phyloP scores from a whole-genome alignment of 2,113 vertebrate genomes.

The Callipepla squamata region DNA sequence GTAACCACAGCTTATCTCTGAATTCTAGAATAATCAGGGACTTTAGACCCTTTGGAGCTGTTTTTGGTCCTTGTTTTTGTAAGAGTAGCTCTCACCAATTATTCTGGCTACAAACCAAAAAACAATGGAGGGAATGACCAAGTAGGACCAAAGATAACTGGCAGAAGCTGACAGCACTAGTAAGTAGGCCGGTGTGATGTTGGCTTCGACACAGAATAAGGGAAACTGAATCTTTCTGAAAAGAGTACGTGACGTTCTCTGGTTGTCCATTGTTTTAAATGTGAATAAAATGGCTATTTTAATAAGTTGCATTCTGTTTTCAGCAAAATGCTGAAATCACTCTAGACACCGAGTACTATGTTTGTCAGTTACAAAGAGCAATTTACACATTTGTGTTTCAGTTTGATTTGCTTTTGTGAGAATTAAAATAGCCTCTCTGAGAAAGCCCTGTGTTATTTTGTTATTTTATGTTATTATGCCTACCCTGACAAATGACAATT shows the following conservation, averaged over 20 bases:
- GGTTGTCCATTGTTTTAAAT: background rate
- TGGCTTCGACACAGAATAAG: fast-evolving
- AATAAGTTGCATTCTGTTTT: background rate
- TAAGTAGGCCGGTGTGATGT: background rate
- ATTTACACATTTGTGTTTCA: background rate
- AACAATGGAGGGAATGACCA: background rate
- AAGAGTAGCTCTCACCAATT: background rate
- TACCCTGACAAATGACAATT: background rate
- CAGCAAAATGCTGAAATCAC: background rate
- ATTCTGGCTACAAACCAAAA: background rate
- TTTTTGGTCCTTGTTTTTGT: background rate
- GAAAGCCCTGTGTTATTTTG: background rate
- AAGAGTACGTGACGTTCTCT: background rate
- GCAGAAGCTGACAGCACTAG: background rate
- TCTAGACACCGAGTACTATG: background rate
- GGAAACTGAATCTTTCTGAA: background rate
- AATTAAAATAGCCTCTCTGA: slow-evolving; percentile 9
- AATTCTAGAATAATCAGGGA: background rate
- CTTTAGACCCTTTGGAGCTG: background rate
- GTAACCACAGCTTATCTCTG: background rate
- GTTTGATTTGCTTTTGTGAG: background rate
- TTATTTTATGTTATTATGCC: background rate
- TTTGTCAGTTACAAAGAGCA: background rate
- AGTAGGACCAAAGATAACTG: background rate
- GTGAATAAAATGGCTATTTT: background rate